Base-by-base conservation (phyloP, 2,888 invertebrate species). In the Clistopyga incitator region DNA sequence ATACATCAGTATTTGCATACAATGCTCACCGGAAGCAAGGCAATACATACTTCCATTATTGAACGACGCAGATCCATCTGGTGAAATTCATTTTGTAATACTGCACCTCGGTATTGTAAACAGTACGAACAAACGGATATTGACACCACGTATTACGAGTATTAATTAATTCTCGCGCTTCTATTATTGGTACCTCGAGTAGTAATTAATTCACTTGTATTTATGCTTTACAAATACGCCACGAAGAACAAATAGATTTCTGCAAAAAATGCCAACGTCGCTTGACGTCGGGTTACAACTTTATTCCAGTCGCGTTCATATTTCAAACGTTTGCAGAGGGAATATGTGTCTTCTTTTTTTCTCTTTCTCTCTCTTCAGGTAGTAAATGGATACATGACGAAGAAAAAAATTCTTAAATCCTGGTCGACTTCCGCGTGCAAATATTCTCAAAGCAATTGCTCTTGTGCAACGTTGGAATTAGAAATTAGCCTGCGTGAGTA, bases 401-500 rank as follows among this genome's bases (percentile, higher is more conserved):
- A 15, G 13, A 6, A 8, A 56, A 29, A 56, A 25, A 2, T 3
- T 3, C 15, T 25, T 15, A 18, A 29, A 3, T 29, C 29, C 0
- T 23, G 29, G 25, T 25, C 0, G 25, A 25, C 25, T 64, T 64
- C 8, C 15, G 38, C 4, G 61, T 15, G 34, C n/a, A 34, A 64
- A 64, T 18, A 64, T 38, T 11, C 18, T 34, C 4, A 11, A 64
- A 34, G 29, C 59, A 15, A 8, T 8, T 64, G n/a, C 18, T 23
- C 38, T 64, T 11, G 38, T 42, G 18, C 18, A 11, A 15, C 20
- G 20, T 6, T 8, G 15, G 13, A 52, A 70, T 70, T 38, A 70
- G 70, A 54, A 20, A 34, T 20, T 18, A 20, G 20, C 8, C 29
- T 59, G 23, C 47, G 59, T 52, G 20, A 25, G 42, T 78, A 65